phyloP scores from a whole-genome alignment of 1,140 invertebrate species.

The Brachionus angularis region DNA sequence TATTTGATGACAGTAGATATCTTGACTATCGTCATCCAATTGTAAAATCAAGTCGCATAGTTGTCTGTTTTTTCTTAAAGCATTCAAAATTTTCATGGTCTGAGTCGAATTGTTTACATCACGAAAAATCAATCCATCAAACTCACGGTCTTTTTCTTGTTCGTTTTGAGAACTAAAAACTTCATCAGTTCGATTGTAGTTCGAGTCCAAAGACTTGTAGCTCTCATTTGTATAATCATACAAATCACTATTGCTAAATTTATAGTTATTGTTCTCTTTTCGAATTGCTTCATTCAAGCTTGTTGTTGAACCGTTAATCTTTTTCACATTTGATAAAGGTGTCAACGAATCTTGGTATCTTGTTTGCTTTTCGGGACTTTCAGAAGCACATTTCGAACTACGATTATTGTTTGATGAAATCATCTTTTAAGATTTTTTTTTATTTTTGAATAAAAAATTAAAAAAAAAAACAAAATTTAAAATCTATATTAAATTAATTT shows the following conservation, averaged over 20 bases:
- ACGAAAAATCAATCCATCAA: constrained; percentile 1
- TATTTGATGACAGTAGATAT: constrained; percentile 25
- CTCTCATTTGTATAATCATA: constrained; percentile 31
- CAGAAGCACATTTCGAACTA: no score
- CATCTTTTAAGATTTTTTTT: no score
- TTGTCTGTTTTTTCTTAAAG: constrained; percentile 35
- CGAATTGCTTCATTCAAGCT: no score
- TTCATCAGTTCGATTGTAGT: neutral
- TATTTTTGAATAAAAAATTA: no score
- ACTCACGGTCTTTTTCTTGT: constrained; percentile 18
- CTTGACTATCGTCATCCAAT: constrained; percentile 9
- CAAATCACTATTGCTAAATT: constrained; percentile 36
- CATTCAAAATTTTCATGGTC: constrained; percentile 36
- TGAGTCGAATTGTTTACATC: constrained; percentile 16
- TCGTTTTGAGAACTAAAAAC: neutral
- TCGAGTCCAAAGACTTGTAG: neutral
- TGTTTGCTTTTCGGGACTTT: no score
- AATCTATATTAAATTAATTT: no score
- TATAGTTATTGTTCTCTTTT: constrained; percentile 17
- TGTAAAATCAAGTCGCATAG: constrained; percentile 39
- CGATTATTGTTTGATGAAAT: no score
- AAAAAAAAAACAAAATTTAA: no score
- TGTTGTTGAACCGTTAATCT: no score
- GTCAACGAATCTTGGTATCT: no score
- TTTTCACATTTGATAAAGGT: no score